These are phyloP conservation scores for Leguminivora glycinivorella DNA, from an alignment of 1,140 invertebrate genomes.

Conservation along the genomic window DNA sequence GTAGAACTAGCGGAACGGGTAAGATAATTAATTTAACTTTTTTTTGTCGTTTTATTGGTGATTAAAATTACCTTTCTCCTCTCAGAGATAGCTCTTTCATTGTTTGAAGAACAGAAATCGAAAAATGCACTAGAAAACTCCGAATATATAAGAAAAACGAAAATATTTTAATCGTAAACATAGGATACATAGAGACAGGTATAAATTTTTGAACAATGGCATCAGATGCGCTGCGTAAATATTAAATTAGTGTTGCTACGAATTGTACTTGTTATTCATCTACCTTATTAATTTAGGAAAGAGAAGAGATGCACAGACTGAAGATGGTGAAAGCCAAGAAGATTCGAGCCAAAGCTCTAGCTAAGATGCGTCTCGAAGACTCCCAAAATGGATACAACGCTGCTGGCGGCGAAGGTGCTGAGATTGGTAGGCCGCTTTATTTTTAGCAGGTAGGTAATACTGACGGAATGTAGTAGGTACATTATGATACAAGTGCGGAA, in stretches of 20 bases:
- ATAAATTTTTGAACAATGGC: too few relatives aligned
- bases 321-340: slow-evolving; percentile 76
- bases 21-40: slow-evolving; percentile 33
- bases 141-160: too few relatives aligned
- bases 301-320: slow-evolving; percentile 71
- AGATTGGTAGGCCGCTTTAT: slow-evolving; percentile 6
- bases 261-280: not conserved
- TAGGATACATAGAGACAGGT: too few relatives aligned
- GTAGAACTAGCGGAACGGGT: slow-evolving; percentile 74
- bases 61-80: too few relatives aligned
- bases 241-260: too few relatives aligned
- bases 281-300: slow-evolving; percentile 52
- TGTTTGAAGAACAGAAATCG: too few relatives aligned
- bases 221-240: too few relatives aligned
- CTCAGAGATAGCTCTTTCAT: too few relatives aligned
- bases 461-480: not conserved
- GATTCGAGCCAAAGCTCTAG: slow-evolving; percentile 43
- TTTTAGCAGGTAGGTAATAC: not conserved
- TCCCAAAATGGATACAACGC: not conserved
- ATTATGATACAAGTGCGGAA: too few relatives aligned
- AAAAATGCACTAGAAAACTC: too few relatives aligned
- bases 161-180: too few relatives aligned
- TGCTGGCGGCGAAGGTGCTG: slow-evolving; percentile 39
- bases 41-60: too few relatives aligned
- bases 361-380: slow-evolving; percentile 34